Percentiles rank a stretch among this genome's conserved stretches.
These are phyloP conservation scores for Trogon melanurus DNA, from an alignment of 2,113 vertebrate genomes.

Conservation along the genomic window DNA sequence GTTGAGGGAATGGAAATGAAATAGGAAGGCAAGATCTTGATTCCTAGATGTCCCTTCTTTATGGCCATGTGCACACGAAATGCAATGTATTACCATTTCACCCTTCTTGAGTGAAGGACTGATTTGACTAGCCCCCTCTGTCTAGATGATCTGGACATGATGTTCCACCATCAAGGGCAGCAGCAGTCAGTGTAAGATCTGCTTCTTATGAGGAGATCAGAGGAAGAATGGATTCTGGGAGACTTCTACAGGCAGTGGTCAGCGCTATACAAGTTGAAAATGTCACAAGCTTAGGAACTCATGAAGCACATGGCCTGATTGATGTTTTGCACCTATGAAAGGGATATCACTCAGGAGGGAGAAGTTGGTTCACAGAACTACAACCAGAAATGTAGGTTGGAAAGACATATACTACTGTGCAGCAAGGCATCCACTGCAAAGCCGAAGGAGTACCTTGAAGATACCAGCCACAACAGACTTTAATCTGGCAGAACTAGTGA, in stretches of 20 bases:
- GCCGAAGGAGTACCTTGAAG: not conserved
- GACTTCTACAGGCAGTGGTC: not conserved
- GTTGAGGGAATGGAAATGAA: not conserved
- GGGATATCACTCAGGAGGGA: not conserved
- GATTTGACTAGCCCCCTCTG: not conserved
- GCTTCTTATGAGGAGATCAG: not conserved
- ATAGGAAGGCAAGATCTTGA: not conserved
- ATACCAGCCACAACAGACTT: not conserved
- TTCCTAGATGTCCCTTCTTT: not conserved
- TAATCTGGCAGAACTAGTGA: not conserved
- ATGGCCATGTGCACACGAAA: not conserved
- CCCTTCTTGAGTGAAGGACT: not conserved
- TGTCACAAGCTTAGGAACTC: not conserved
- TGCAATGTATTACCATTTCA: not conserved
- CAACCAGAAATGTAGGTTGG: not conserved
- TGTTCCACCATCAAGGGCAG: not conserved
- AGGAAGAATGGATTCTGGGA: not conserved
- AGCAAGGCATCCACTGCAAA: not conserved
- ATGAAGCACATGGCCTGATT: accelerated
- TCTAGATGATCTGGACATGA: not conserved
- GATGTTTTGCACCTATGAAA: not conserved
- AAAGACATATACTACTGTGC: not conserved
- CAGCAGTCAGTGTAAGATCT: not conserved
- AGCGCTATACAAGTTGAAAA: not conserved
- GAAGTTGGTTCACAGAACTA: not conserved